Evolutionary conservation across 1,140 invertebrate species (phyloP).

Genomic region (Neodiprion fabricii): DNA sequence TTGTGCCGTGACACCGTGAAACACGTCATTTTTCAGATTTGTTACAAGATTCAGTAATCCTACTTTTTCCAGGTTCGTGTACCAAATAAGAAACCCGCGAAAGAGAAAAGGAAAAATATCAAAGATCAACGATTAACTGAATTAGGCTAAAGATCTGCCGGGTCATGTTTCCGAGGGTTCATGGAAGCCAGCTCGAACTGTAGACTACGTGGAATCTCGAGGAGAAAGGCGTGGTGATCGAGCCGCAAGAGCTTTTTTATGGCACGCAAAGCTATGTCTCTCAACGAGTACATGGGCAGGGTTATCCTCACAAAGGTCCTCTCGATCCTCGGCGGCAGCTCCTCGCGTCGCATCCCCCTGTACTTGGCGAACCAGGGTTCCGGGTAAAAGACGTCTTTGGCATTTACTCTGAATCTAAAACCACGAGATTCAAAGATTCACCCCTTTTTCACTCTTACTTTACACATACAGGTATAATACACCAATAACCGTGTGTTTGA

Average conservation of each 20-base stretch:
- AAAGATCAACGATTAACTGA: background rate
- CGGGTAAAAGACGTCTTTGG: constrained; percentile 54
- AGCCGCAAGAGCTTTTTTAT: constrained; percentile 39
- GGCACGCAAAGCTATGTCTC: constrained; percentile 46
- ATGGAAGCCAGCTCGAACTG: constrained; percentile 40
- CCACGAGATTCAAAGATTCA: constrained; percentile 14
- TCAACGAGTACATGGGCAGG: constrained; percentile 50
- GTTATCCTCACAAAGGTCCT: constrained; percentile 49
- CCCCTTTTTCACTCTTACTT: constrained; percentile 4
- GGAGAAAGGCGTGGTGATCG: constrained; percentile 49
- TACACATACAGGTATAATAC: background rate
- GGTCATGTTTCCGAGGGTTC: constrained; percentile 31
- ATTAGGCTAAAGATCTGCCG: constrained; percentile 12
- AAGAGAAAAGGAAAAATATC: constrained; percentile 9
- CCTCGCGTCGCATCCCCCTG: constrained; percentile 19
- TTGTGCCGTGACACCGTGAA: too few relatives aligned
- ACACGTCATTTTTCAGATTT: too few relatives aligned
- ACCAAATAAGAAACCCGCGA: too few relatives aligned
- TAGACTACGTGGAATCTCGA: constrained; percentile 47
- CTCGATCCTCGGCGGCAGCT: constrained; percentile 30
- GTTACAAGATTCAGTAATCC: too few relatives aligned
- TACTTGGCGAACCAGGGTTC: constrained; percentile 37
- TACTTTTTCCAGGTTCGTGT: too few relatives aligned
- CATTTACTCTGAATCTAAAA: constrained; percentile 44
- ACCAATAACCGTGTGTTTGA: too few relatives aligned